Conservation (phyloP, 2,113 vertebrate genomes). For the Myotis yumanensis region DNA sequence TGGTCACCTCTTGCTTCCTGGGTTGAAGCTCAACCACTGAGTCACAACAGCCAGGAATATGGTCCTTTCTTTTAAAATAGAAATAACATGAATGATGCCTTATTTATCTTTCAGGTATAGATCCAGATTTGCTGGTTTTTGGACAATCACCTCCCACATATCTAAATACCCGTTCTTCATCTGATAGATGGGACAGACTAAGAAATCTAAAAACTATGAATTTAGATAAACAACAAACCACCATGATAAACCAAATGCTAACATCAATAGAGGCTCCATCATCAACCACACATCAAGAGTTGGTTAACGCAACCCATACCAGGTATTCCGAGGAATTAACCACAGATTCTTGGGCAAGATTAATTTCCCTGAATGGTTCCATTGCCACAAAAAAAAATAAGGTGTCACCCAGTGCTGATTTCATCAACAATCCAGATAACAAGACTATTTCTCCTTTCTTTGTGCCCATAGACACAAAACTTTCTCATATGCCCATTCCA, state of each 20-base stretch:
- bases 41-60: too few species aligned
- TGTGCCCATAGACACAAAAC: background rate
- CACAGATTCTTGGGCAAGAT: slow-evolving; percentile 33
- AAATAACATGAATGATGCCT: background rate
- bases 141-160: slow-evolving; percentile 84
- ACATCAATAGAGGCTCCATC: slow-evolving; percentile 65
- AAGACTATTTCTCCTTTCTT: slow-evolving; percentile 45
- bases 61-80: background rate
- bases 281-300: slow-evolving; percentile 7
- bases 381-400: slow-evolving; percentile 5
- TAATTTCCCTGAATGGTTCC: background rate
- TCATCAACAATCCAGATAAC: slow-evolving; percentile 12
- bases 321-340: slow-evolving; percentile 7
- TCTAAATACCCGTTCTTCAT: slow-evolving; percentile 82
- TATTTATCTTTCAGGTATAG: slow-evolving; percentile 85
- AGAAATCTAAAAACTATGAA: slow-evolving; percentile 83
- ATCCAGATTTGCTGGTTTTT: slow-evolving; percentile 96
- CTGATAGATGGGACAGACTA: slow-evolving; percentile 78
- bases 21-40: too few species aligned
- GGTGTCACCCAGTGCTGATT: slow-evolving; percentile 10
- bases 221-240: slow-evolving; percentile 85
- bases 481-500: slow-evolving; percentile 53
- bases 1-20: too few species aligned
- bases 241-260: slow-evolving; percentile 47
- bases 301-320: background rate